A percentile compares a stretch with the other conserved stretches of the same genome.
These are phyloP conservation scores for Plutomurus gul DNA, from an alignment of 1,140 invertebrate species.

Conservation along the genomic window DNA sequence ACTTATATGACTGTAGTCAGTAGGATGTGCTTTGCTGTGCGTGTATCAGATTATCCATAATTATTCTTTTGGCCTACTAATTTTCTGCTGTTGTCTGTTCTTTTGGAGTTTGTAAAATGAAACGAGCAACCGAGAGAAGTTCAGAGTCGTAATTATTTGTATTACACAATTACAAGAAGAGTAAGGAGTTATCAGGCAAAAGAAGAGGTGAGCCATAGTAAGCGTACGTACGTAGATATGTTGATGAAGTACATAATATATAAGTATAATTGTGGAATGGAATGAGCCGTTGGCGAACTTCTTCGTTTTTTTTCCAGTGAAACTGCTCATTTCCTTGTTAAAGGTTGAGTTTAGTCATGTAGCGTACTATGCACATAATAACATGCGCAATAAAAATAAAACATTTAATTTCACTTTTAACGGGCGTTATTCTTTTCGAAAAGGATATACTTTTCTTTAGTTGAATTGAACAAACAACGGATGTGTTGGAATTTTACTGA, in stretches of 20 bases:
- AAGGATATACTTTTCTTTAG: conserved; percentile 17
- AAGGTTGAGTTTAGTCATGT: background rate
- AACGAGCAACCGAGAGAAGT: background rate
- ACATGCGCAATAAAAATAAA: conserved; percentile 27
- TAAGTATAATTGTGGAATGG: conserved; percentile 14
- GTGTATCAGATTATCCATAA: background rate
- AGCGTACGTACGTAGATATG: background rate
- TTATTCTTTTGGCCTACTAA: conserved; percentile 27
- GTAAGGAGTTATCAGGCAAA: background rate
- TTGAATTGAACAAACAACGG: conserved; percentile 24
- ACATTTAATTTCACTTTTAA: conserved; percentile 28
- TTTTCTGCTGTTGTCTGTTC: conserved; percentile 8
- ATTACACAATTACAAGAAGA: conserved; percentile 19
- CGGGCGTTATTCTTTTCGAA: conserved; percentile 14
- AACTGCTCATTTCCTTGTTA: conserved; percentile 6
- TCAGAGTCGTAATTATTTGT: conserved; percentile 19
- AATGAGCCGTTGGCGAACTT: conserved; percentile 28
- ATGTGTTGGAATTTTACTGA: conserved; percentile 28
- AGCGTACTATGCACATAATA: conserved; percentile 7
- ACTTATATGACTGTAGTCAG: too few species aligned
- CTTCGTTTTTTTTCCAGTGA: background rate
- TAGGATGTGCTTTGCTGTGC: background rate
- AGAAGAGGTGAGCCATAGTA: background rate
- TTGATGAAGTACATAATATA: background rate
- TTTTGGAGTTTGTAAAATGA: background rate